Conservation (phyloP, 2,113 vertebrate genomes). For the Cettia cetti region DNA sequence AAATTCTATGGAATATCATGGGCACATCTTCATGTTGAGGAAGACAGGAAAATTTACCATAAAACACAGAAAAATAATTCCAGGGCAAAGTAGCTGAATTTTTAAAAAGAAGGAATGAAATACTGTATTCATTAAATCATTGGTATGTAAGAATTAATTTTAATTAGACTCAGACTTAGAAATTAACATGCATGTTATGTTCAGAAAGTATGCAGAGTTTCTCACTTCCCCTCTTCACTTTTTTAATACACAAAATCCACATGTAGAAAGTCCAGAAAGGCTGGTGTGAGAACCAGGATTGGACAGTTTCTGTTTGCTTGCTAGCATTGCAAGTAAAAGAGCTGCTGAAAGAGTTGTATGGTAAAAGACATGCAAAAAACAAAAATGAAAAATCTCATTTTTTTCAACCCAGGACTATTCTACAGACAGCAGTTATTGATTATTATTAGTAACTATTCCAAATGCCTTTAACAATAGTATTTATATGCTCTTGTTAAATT, state of each 20-base stretch:
- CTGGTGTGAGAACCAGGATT: not conserved
- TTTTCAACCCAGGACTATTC: not conserved
- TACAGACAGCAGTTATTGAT: not conserved
- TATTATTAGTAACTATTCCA: not conserved
- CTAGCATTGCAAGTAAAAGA: not conserved
- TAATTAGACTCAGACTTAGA: not conserved
- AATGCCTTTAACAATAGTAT: not conserved
- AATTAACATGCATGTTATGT: not conserved
- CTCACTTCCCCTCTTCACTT: not conserved
- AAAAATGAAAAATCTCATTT: not conserved
- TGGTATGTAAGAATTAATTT: not conserved
- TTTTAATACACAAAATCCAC: not conserved
- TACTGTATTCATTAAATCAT: not conserved
- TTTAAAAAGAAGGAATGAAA: not conserved
- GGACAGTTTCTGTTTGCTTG: not conserved
- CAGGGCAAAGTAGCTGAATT: not conserved
- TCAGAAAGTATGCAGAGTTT: not conserved
- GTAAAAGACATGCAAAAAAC: not conserved
- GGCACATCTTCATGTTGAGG: not conserved
- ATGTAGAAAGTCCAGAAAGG: not conserved
- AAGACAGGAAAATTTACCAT: not conserved
- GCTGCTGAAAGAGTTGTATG: not conserved
- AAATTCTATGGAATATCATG: not conserved
- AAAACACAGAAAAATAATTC: not conserved
- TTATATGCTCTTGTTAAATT: not conserved